These are phyloP conservation scores for Thecophora atra DNA, from an alignment of 2,888 invertebrate genomes.

Conservation along the genomic window DNA sequence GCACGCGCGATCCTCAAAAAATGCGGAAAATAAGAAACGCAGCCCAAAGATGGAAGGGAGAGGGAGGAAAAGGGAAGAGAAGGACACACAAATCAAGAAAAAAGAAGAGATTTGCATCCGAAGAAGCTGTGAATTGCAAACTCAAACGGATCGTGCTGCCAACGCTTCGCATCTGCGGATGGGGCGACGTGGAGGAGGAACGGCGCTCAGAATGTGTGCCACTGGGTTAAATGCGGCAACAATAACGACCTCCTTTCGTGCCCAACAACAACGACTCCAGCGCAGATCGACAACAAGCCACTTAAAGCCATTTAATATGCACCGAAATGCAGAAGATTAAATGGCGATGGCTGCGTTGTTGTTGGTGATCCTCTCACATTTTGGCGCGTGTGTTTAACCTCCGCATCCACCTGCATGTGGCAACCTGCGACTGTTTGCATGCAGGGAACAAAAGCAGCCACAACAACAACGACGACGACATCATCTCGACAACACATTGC, in stretches of 20 bases:
- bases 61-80: background rate
- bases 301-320: conserved; percentile 28
- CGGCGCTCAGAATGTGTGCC: conserved; percentile 30
- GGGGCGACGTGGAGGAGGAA: background rate
- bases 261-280: conserved; percentile 10
- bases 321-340: conserved; percentile 32
- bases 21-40: background rate
- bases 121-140: background rate
- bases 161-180: background rate
- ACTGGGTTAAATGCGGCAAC: conserved; percentile 36
- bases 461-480: conserved; percentile 7
- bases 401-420: conserved; percentile 16
- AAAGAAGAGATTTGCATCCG: conserved; percentile 7
- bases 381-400: conserved; percentile 33
- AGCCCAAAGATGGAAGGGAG: background rate
- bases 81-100: background rate
- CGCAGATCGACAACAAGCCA: conserved; percentile 11
- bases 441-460: conserved; percentile 24
- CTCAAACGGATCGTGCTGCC: background rate
- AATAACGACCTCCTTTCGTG: background rate
- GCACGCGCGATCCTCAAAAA: conserved; percentile 26
- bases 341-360: background rate
- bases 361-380: conserved; percentile 34
- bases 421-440: background rate
- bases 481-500: background rate